Base-by-base conservation (phyloP, 1,140 invertebrate genomes). In the Atta cephalotes region DNA sequence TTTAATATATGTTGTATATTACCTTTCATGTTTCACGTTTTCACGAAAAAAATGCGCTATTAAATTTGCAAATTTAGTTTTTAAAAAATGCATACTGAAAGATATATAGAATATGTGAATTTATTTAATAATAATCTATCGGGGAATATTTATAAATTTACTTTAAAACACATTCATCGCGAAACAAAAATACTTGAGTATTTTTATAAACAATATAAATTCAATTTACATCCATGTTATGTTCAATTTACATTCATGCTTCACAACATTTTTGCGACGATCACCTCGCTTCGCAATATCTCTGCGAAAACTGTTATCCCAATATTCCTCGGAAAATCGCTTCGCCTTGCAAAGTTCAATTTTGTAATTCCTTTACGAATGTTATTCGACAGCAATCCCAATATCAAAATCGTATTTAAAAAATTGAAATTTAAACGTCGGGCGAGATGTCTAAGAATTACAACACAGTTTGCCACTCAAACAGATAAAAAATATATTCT, bases 101-200 rank as follows among this genome's bases (percentile, higher is more conserved):
- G n/a, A 68, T 35, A 68, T 45, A n/a, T 66, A 66, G 35, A 66
- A 39, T 21, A 63, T 68, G 35, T 18, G n/a, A 39, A 68, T 68
- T 68, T 68, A 45, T 68, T 68, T 68, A 21, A 45, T 45, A 68
- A 68, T 68, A 45, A 68, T 68, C 65, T 68, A 14, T 68, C 12
- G 35, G 1, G 7, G 10, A 21, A 45, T 68, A 45, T 68, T 68
- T 45, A 21, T 45, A 68, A 68, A 68, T 68, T 21, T 5, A 66
- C 10, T 39, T 12, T 39, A 68, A 68, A 68, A 68, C 4, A 39
- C n/a, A 68, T 68, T 66, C 35, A 39, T 66, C 63, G 18, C 9
- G 10, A 45, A 68, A 68, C n/a, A 4, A 45, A 68, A 68, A 66
- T 66, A 35, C 63, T 35, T 39, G 18, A 9, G n/a, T 21, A 45